Evolutionary conservation across 2,888 invertebrate species (phyloP), one percentile per base, ranked within the genome.

Genomic region (Epinotia nisella): DNA sequence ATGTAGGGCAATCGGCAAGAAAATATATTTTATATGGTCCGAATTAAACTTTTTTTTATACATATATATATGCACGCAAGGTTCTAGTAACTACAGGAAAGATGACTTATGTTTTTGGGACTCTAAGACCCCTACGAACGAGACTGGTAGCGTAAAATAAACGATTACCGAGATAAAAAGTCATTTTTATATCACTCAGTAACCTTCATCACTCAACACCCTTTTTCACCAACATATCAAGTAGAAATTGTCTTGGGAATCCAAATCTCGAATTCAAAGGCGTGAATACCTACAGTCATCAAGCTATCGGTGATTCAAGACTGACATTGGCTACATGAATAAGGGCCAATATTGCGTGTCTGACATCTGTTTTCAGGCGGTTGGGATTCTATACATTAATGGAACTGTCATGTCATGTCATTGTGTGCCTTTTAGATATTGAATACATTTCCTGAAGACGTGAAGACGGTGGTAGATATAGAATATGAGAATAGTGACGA

Each of bases 401-500:
- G 29, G 62, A 51, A 62, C 62, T 62, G 62, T 62, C 62, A 51
- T 29, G 62, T 62, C 62, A 51, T 29, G 2, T 49, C 29, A 62
- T 62, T 62, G 49, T 41, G 45, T 62, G 45, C 49, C 24, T 24
- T 62, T 49, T 49, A 62, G 62, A 4, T 49, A 49, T 62, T 19
- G 13, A 41, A 39, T 41, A 41, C 19, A 41, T 58, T 60, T 59
- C 39, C 35, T 2, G n/a, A 17, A 11, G 17, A 39, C 35, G n/a
- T 35, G 45, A n/a, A n/a, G 45, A 49, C 9, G 10, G 1, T 35
- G 17, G n/a, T 35, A 7, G 59, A 5, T 24, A 24, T 17, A 24
- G 11, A 19, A 64, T 35, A 64, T 24, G 29, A 29, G 0, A 29
- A n/a, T 41, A 56, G n/a, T 17, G 35, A 35, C 59, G 24, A 21